Conservation (phyloP, 2,888 invertebrate genomes). For the Sphaerophoria taeniata region DNA sequence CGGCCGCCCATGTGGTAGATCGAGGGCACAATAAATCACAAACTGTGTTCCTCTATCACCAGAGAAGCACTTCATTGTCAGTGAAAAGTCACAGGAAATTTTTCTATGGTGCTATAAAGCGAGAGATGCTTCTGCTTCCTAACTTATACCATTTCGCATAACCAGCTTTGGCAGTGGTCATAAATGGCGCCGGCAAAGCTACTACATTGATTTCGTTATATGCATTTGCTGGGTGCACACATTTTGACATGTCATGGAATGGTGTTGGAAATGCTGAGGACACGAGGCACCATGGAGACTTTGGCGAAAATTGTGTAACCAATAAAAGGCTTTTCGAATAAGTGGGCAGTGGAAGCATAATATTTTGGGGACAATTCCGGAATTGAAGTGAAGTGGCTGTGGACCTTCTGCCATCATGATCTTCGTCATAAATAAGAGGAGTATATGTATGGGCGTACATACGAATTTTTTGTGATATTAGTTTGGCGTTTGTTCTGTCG, state of each 20-base stretch:
- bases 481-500: slow-evolving; percentile 57
- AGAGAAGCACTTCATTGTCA: slow-evolving; percentile 72
- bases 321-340: slow-evolving; percentile 59
- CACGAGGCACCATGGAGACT: slow-evolving; percentile 41
- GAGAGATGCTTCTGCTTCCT: slow-evolving; percentile 6
- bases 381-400: slow-evolving; percentile 56
- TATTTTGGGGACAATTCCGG: slow-evolving; percentile 41
- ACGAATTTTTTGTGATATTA: slow-evolving; percentile 3
- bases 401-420: slow-evolving; percentile 23
- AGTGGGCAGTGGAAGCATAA: slow-evolving; percentile 6
- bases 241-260: slow-evolving; percentile 46
- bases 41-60: slow-evolving; percentile 70
- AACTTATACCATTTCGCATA: background rate
- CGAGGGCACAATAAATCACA: slow-evolving; percentile 70
- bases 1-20: slow-evolving; percentile 41
- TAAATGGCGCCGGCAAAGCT: slow-evolving; percentile 69
- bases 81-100: slow-evolving; percentile 64
- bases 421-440: background rate
- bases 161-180: slow-evolving; percentile 62
- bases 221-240: slow-evolving; percentile 57
- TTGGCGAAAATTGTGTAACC: slow-evolving; percentile 70
- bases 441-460: slow-evolving; percentile 36
- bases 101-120: slow-evolving; percentile 47
- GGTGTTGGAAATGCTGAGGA: background rate
- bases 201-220: slow-evolving; percentile 61